Evolutionary conservation across 2,113 vertebrate species (phyloP).

Genomic region (Strigops habroptila): DNA sequence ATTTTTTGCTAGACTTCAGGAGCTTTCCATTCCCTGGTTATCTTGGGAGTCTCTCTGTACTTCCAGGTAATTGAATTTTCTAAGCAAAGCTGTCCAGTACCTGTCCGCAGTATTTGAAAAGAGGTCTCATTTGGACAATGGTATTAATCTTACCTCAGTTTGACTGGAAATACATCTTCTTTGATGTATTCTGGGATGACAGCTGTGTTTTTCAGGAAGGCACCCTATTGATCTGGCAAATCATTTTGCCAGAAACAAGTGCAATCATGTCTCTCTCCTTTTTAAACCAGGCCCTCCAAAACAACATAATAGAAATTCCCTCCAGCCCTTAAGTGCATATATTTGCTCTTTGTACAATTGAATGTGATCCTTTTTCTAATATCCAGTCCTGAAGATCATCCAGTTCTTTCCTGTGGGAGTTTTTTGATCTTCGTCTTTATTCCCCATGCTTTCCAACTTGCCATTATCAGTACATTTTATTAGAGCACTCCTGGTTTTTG

Average conservation of each 20-base stretch:
- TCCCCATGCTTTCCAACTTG: neutral
- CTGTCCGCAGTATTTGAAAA: neutral
- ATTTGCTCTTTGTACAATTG: neutral
- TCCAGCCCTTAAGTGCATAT: conserved; percentile 26
- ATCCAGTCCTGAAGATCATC: neutral
- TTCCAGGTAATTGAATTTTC: neutral
- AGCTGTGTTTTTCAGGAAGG: conserved; percentile 29
- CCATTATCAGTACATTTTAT: neutral
- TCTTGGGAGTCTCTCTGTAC: neutral
- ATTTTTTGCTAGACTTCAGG: neutral
- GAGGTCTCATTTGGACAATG: neutral
- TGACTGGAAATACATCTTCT: conserved; percentile 15
- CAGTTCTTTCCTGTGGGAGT: neutral
- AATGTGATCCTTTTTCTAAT: conserved; percentile 6
- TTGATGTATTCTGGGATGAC: conserved; percentile 2
- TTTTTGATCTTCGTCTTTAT: neutral
- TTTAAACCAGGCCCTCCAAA: neutral
- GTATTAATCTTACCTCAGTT: conserved; percentile 14
- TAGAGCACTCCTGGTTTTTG: neutral
- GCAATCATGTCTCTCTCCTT: neutral
- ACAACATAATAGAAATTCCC: neutral
- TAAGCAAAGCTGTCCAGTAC: neutral
- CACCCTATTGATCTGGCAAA: conserved; percentile 22
- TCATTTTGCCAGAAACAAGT: conserved; percentile 16
- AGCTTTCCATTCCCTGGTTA: neutral